Percentiles rank a stretch among this genome's conserved stretches.
Conservation (phyloP, 2,888 invertebrate genomes). For the Apoda limacodes region DNA sequence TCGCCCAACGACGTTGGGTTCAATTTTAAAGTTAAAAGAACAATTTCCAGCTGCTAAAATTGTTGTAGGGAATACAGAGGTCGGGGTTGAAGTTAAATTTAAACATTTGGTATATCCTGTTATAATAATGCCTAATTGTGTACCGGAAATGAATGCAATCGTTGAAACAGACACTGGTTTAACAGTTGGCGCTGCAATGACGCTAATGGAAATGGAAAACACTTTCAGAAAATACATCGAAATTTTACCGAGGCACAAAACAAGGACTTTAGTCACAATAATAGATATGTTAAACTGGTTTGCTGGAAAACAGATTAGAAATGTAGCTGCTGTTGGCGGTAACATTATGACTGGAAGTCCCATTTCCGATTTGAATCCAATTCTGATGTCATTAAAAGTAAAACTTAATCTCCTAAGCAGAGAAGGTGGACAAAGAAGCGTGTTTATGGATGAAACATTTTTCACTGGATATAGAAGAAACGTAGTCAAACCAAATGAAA, state of each 20-base stretch:
- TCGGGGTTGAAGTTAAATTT: slow-evolving; percentile 88
- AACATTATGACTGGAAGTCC: slow-evolving; percentile 97
- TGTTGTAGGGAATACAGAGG: slow-evolving; percentile 86
- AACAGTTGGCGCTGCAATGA: slow-evolving; percentile 84
- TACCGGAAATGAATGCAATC: slow-evolving; percentile 80
- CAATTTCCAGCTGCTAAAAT: slow-evolving; percentile 77
- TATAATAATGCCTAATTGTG: slow-evolving; percentile 86
- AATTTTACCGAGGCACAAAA: slow-evolving; percentile 68
- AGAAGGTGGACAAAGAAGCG: slow-evolving; percentile 62
- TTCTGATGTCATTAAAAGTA: slow-evolving; percentile 87
- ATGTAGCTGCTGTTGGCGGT: slow-evolving; percentile 93
- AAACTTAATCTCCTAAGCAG: slow-evolving; percentile 75
- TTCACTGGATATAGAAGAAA: slow-evolving; percentile 85
- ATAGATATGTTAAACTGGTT: slow-evolving; percentile 93
- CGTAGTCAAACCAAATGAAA: slow-evolving; percentile 76
- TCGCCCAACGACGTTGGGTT: slow-evolving; percentile 71
- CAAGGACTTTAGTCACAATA: slow-evolving; percentile 76
- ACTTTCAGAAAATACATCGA: slow-evolving; percentile 72
- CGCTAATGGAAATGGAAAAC: slow-evolving; percentile 81
- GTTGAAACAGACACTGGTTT: slow-evolving; percentile 69
- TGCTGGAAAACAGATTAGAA: slow-evolving; percentile 95
- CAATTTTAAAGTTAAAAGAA: slow-evolving; percentile 75
- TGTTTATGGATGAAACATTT: slow-evolving; percentile 81
- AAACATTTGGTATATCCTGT: slow-evolving; percentile 81
- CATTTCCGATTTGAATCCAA: slow-evolving; percentile 94